Percentiles rank a stretch among this genome's conserved stretches.
phyloP scores from a whole-genome alignment of 2,888 invertebrate species.

The Phyllotreta striolata region DNA sequence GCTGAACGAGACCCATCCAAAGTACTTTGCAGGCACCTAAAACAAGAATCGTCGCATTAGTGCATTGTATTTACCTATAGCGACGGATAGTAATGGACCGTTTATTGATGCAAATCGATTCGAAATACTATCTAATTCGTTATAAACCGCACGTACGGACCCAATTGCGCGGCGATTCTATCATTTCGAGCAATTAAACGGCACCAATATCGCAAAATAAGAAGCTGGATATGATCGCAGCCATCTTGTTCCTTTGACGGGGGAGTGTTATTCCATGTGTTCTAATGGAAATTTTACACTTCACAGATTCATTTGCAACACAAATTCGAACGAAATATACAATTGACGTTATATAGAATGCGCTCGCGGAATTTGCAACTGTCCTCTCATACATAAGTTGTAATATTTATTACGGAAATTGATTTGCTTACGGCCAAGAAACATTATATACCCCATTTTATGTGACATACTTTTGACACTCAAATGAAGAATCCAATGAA shows the following conservation, averaged over 20 bases:
- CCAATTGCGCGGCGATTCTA: conserved; percentile 28
- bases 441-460: conserved; percentile 73
- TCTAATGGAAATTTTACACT: conserved; percentile 56
- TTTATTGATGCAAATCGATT: conserved; percentile 2
- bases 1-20: conserved; percentile 54
- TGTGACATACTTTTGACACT: conserved; percentile 76
- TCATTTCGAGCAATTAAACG: conserved; percentile 34
- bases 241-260: conserved; percentile 62
- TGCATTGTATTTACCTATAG: conserved; percentile 8
- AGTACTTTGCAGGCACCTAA: conserved; percentile 54
- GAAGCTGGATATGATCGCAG: conserved; percentile 61
- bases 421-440: conserved; percentile 62
- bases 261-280: conserved; percentile 64
- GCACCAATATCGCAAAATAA: conserved; percentile 62
- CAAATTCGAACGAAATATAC: conserved; percentile 24
- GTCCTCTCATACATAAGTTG: conserved; percentile 47
- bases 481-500: conserved; percentile 58
- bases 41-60: conserved; percentile 25
- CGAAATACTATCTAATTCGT: conserved; percentile 7
- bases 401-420: conserved; percentile 55
- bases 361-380: conserved; percentile 41
- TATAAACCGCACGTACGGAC: conserved; percentile 1
- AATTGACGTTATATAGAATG: conserved; percentile 25
- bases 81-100: conserved; percentile 1
- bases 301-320: conserved; percentile 27